phyloP scores from a whole-genome alignment of 2,888 invertebrate genomes.

The Strigamia crassipes region DNA sequence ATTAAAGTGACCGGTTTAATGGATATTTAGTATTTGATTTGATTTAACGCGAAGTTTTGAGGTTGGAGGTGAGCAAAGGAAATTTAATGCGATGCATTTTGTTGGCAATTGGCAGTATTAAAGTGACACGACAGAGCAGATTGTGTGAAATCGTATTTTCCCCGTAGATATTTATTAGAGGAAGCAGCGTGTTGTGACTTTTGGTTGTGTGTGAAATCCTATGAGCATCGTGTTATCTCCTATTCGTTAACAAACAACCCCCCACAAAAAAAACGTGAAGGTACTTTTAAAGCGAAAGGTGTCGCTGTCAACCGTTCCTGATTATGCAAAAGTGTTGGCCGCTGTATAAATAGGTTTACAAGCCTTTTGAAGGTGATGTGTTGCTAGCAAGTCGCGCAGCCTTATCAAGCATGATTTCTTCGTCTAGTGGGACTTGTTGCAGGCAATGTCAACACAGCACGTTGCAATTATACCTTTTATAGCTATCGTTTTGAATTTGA shows the following conservation, averaged over 20 bases:
- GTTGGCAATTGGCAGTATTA: neutral
- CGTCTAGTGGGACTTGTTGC: conserved; percentile 12
- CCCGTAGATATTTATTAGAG: conserved; percentile 1
- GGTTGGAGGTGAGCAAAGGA: neutral
- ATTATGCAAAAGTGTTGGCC: neutral
- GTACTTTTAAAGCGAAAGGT: neutral
- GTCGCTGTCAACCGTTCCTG: neutral
- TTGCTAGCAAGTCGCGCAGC: neutral
- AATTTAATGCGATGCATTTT: neutral
- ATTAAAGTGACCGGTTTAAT: neutral
- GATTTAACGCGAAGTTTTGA: neutral
- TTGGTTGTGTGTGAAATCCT: conserved; percentile 2
- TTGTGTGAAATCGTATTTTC: neutral
- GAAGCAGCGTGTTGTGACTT: neutral
- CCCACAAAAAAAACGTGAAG: neutral
- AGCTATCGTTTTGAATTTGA: conserved; percentile 26
- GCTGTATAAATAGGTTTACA: neutral
- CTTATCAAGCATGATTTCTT: neutral
- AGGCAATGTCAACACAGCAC: conserved; percentile 7
- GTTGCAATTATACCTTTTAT: conserved; percentile 30
- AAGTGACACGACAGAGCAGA: neutral
- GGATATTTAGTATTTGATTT: neutral
- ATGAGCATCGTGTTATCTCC: conserved; percentile 4
- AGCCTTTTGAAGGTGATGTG: neutral
- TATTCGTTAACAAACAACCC: neutral